These are phyloP conservation scores for Ganaspis sp. DNA, from an alignment of 1,140 invertebrate species.

Conservation along the genomic window DNA sequence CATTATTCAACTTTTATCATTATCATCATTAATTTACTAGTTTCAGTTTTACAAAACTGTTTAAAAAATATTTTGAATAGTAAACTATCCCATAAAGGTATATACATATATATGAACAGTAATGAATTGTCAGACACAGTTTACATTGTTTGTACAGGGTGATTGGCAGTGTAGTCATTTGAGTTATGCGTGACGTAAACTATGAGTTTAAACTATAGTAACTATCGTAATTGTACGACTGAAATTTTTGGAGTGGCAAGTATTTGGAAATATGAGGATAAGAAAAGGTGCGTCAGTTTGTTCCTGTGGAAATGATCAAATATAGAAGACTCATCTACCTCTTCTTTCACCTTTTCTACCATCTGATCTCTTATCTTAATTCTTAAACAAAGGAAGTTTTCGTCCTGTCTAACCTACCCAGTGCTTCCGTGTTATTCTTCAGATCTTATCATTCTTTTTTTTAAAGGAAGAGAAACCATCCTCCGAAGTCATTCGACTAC, in stretches of 20 bases:
- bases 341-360: not conserved
- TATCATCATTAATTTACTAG: too few species aligned
- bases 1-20: too few species aligned
- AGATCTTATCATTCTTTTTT: slow-evolving; percentile 22
- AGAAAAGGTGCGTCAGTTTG: slow-evolving; percentile 55
- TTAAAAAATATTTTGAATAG: too few species aligned
- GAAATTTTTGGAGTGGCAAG: not conserved
- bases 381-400: slow-evolving; percentile 53
- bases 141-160: too few species aligned
- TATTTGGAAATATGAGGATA: slow-evolving; percentile 40
- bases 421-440: slow-evolving; percentile 58
- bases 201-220: not conserved
- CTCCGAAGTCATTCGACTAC: not conserved
- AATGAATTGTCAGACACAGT: too few species aligned
- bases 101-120: too few species aligned
- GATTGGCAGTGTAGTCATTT: too few species aligned
- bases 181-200: too few species aligned
- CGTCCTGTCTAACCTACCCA: not conserved
- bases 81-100: too few species aligned
- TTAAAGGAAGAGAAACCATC: not conserved
- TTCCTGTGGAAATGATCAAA: slow-evolving; percentile 55
- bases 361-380: slow-evolving; percentile 55
- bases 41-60: too few species aligned
- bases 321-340: slow-evolving; percentile 38
- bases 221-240: not conserved